A percentile compares a stretch with the other conserved stretches of the same genome.
phyloP scores from a whole-genome alignment of 2,797 vertebrate genomes.

The Meriones psammophilus region DNA sequence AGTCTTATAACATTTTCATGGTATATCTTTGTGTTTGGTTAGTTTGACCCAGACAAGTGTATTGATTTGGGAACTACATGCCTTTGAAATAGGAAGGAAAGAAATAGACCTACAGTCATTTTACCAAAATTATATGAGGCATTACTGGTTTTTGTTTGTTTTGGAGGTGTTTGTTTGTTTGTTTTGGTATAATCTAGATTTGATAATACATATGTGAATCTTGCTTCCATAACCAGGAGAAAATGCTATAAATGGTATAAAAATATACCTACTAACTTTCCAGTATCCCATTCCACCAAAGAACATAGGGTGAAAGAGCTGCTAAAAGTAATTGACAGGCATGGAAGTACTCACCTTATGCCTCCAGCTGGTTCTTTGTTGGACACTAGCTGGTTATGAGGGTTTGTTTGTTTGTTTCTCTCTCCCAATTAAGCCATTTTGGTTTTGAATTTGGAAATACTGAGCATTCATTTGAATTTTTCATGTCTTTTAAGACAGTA shows the following conservation, averaged over 20 bases:
- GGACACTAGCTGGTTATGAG: neutral
- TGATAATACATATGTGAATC: neutral
- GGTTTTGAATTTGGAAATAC: constrained; percentile 64
- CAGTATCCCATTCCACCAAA: neutral
- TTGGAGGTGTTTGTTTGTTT: neutral
- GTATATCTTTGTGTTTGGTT: neutral
- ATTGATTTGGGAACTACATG: neutral
- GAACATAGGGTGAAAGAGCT: accelerated
- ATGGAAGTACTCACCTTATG: accelerated
- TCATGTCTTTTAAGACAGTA: neutral
- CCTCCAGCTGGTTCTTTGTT: neutral
- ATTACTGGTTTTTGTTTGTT: neutral
- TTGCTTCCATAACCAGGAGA: constrained; percentile 5
- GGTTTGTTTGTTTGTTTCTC: neutral
- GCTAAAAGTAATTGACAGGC: neutral
- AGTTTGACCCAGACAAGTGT: neutral
- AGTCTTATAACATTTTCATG: neutral
- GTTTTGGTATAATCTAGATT: neutral
- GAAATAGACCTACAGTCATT: neutral
- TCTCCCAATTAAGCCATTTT: neutral
- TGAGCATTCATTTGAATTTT: constrained; percentile 29
- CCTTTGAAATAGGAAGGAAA: neutral
- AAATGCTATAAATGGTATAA: neutral
- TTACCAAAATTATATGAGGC: neutral
- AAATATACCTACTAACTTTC: accelerated